phyloP scores from a whole-genome alignment of 2,888 invertebrate species.

The Hedychridium roseum region DNA sequence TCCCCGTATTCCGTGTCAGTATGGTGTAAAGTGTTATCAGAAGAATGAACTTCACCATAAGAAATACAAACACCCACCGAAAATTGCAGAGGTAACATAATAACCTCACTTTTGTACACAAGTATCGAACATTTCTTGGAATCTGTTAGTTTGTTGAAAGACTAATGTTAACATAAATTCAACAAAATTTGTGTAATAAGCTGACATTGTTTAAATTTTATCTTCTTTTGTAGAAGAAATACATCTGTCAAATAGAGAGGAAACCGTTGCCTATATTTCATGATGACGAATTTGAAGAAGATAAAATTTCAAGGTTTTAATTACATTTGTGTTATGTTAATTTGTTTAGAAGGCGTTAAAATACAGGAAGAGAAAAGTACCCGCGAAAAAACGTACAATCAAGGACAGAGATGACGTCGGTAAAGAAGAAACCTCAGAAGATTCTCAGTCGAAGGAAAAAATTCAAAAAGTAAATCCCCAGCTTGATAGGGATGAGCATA shows the following conservation, averaged over 20 bases:
- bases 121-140: no score
- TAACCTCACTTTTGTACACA: not conserved
- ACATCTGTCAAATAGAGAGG: no score
- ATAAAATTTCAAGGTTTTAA: no score
- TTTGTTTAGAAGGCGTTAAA: no score
- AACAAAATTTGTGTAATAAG: no score
- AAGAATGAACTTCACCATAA: constrained; percentile 78
- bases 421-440: constrained; percentile 2
- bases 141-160: no score
- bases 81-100: constrained; percentile 38
- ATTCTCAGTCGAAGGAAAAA: constrained; percentile 15
- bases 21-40: constrained; percentile 82
- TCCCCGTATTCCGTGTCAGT: constrained; percentile 74
- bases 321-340: no score
- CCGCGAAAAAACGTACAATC: constrained; percentile 23
- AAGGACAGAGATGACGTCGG: constrained; percentile 9
- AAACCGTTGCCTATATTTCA: no score
- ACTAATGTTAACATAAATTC: no score
- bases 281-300: no score
- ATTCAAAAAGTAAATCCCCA: constrained; percentile 1
- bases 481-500: constrained; percentile 9
- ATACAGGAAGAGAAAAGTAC: constrained; percentile 13
- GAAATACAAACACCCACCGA: constrained; percentile 79
- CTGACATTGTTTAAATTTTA: no score
- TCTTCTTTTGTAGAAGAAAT: no score